phyloP scores from a whole-genome alignment of 2,888 invertebrate species.

The Sympetrum striolatum region DNA sequence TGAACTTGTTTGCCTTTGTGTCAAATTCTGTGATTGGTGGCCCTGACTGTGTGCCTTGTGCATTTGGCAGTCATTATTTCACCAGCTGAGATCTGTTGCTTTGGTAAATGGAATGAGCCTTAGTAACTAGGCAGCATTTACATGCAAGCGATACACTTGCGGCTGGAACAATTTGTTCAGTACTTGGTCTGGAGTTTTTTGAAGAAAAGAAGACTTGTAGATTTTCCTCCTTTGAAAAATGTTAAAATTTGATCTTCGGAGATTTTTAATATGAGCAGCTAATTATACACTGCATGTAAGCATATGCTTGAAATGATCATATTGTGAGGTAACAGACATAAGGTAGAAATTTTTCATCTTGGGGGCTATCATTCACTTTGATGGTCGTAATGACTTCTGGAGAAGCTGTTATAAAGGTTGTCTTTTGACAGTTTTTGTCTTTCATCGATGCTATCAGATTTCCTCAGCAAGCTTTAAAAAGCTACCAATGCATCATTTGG shows the following conservation, averaged over 20 bases:
- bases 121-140: not conserved
- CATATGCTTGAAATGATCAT: not conserved
- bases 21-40: constrained; percentile 42
- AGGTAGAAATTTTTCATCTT: not conserved
- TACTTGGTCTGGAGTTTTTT: not conserved
- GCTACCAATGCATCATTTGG: constrained; percentile 2
- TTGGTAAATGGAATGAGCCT: not conserved
- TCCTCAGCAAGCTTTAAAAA: constrained; percentile 1
- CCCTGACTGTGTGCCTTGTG: not conserved
- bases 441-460: constrained; percentile 1
- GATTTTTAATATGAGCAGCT: not conserved
- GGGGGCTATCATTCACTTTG: not conserved
- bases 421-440: constrained; percentile 23
- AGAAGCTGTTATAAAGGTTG: not conserved
- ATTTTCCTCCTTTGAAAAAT: not conserved
- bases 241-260: not conserved
- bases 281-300: not conserved
- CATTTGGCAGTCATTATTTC: not conserved
- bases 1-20: constrained; percentile 7
- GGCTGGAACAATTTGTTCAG: not conserved
- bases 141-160: not conserved
- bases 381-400: not conserved
- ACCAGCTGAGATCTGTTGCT: constrained; percentile 24
- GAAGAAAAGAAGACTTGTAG: constrained; percentile 6
- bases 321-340: not conserved